phyloP scores from a whole-genome alignment of 2,888 invertebrate species.

The Andrena flavipes region DNA sequence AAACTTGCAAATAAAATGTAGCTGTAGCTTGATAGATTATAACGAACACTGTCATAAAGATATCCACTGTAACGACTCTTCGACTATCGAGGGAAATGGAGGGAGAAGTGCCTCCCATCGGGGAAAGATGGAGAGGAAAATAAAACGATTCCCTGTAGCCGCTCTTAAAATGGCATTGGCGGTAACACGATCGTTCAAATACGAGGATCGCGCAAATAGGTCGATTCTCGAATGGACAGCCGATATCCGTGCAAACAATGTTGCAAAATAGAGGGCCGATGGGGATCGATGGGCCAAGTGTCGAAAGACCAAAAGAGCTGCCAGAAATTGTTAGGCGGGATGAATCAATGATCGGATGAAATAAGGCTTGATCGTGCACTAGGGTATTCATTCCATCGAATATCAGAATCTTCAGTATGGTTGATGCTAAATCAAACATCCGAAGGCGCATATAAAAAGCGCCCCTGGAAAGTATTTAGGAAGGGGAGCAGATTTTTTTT shows the following conservation, averaged over 20 bases:
- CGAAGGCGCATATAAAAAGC: not conserved
- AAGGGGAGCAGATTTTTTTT: too few relatives aligned
- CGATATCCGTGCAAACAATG: slow-evolving; percentile 44
- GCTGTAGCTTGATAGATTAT: not conserved
- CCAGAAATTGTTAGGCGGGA: slow-evolving; percentile 41
- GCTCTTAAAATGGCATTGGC: not conserved
- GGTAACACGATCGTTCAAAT: slow-evolving; percentile 18
- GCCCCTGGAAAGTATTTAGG: too few relatives aligned
- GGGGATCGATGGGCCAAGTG: slow-evolving; percentile 47
- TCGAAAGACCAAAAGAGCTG: slow-evolving; percentile 45
- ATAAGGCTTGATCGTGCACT: not conserved
- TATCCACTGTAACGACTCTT: not conserved
- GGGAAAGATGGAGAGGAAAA: not conserved
- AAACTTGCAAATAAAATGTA: not conserved
- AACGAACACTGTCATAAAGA: not conserved
- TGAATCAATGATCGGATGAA: slow-evolving; percentile 31
- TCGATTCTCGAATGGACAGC: slow-evolving; percentile 31
- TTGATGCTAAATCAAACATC: not conserved
- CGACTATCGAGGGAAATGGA: not conserved
- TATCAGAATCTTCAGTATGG: not conserved
- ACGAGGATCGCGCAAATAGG: slow-evolving; percentile 34
- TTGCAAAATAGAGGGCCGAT: slow-evolving; percentile 47
- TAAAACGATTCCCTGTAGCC: not conserved
- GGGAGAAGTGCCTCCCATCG: not conserved
- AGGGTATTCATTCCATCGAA: not conserved